A percentile compares a stretch with the other conserved stretches of the same genome.
Conservation (phyloP, 2,797 vertebrate species). For the Danio aesculapii region DNA sequence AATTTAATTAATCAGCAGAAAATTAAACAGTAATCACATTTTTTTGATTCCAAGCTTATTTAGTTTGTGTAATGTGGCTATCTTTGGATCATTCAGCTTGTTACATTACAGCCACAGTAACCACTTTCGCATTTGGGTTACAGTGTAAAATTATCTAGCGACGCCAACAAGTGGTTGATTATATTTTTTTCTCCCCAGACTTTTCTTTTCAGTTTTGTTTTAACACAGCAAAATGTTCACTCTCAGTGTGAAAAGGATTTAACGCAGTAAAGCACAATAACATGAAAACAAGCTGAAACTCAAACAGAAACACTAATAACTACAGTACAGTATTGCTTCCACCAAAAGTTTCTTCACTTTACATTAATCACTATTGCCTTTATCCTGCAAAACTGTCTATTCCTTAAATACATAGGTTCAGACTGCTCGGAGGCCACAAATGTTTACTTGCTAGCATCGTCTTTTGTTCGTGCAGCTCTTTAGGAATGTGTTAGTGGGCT, state of each 20-base stretch:
- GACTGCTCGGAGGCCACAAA: not conserved
- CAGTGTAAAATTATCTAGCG: not conserved
- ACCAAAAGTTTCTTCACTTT: not conserved
- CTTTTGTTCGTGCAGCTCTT: constrained; percentile 48
- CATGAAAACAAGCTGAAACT: not conserved
- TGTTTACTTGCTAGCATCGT: constrained; percentile 52
- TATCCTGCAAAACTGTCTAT: constrained; percentile 4
- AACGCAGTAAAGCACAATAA: not conserved
- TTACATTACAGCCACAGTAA: too few species aligned
- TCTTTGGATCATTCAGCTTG: too few species aligned
- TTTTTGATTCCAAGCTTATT: not conserved
- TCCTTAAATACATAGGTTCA: not conserved
- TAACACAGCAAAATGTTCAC: not conserved
- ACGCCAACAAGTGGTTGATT: not conserved
- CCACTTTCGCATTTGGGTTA: not conserved
- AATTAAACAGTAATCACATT: too few species aligned
- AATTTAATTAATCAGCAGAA: too few species aligned
- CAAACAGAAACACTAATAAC: not conserved
- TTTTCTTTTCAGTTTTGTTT: not conserved
- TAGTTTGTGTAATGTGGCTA: not conserved
- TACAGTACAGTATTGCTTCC: not conserved
- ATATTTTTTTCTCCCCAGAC: not conserved
- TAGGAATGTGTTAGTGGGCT: constrained; percentile 23
- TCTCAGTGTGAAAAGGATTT: not conserved
- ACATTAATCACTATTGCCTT: not conserved